These are phyloP conservation scores for Eucera pruinosa DNA, from an alignment of 2,888 invertebrate genomes.

Conservation along the genomic window DNA sequence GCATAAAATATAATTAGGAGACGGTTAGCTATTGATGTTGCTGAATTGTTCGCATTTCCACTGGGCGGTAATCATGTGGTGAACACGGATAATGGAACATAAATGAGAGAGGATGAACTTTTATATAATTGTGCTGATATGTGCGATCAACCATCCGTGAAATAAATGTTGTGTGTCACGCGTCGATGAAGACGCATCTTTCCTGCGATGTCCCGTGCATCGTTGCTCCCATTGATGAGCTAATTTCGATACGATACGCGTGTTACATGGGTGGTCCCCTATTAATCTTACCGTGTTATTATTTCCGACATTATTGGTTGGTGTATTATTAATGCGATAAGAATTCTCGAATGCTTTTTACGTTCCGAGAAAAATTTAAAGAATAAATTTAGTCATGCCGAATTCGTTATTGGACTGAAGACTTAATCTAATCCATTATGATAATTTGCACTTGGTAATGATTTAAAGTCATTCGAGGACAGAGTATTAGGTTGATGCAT, in stretches of 20 bases:
- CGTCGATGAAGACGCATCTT: constrained; percentile 14
- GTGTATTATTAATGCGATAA: not conserved
- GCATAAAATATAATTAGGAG: constrained; percentile 55
- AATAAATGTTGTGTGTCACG: constrained; percentile 44
- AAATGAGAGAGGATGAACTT: constrained; percentile 49
- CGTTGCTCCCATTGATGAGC: not conserved
- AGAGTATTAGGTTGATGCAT: too few relatives aligned
- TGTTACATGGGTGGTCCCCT: not conserved
- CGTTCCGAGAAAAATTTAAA: too few relatives aligned
- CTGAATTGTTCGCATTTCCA: constrained; percentile 62
- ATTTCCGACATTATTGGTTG: not conserved
- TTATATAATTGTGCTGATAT: constrained; percentile 54
- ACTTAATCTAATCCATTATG: too few relatives aligned
- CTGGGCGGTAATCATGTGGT: constrained; percentile 36
- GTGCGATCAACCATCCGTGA: constrained; percentile 49
- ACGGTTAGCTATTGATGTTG: constrained; percentile 58
- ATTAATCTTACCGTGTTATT: not conserved
- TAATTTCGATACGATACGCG: not conserved
- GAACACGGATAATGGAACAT: constrained; percentile 38
- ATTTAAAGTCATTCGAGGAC: too few relatives aligned
- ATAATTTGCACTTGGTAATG: too few relatives aligned
- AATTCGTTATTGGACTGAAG: too few relatives aligned
- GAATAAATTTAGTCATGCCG: too few relatives aligned
- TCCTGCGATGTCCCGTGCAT: constrained; percentile 3
- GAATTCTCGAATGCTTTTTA: too few relatives aligned